Percentiles rank a stretch among this genome's conserved stretches.
Evolutionary conservation across 2,888 invertebrate species (phyloP).

Genomic region (Orchesellides sinensis): DNA sequence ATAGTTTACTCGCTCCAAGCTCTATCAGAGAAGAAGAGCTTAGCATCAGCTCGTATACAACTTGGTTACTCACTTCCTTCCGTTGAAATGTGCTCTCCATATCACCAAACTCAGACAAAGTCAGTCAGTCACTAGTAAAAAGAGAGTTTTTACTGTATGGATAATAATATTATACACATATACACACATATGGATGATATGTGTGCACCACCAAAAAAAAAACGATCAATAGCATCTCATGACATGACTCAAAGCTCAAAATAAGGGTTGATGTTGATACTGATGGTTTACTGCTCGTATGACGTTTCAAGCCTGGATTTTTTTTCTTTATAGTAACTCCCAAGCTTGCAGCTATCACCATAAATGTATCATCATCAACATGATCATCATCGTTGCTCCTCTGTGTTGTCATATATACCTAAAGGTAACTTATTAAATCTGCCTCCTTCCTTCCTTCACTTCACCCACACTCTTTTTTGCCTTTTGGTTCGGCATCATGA

Average conservation of each 20-base stretch:
- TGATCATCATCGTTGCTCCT: neutral
- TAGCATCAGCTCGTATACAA: constrained; percentile 23
- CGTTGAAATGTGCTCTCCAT: constrained; percentile 25
- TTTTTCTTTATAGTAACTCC: neutral
- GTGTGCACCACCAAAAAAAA: too few species aligned
- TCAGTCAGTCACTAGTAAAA: neutral
- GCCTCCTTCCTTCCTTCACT: neutral
- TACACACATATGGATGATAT: too few species aligned
- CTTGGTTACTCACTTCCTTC: constrained; percentile 62
- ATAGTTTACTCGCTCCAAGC: constrained; percentile 36
- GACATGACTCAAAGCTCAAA: neutral
- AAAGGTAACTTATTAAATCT: constrained; percentile 24
- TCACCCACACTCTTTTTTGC: too few species aligned
- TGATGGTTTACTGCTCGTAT: neutral
- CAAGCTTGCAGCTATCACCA: neutral
- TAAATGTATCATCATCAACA: constrained; percentile 10
- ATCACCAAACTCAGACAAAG: constrained; percentile 5
- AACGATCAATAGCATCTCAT: neutral
- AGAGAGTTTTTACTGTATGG: neutral
- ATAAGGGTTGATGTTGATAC: neutral
- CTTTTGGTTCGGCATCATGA: too few species aligned
- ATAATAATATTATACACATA: too few species aligned
- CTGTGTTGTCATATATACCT: neutral
- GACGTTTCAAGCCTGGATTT: neutral
- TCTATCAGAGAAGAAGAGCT: neutral